Evolutionary conservation across 92 coral and sea anemone species (phyloP).

Genomic region (Chrysogorgia sp.): DNA sequence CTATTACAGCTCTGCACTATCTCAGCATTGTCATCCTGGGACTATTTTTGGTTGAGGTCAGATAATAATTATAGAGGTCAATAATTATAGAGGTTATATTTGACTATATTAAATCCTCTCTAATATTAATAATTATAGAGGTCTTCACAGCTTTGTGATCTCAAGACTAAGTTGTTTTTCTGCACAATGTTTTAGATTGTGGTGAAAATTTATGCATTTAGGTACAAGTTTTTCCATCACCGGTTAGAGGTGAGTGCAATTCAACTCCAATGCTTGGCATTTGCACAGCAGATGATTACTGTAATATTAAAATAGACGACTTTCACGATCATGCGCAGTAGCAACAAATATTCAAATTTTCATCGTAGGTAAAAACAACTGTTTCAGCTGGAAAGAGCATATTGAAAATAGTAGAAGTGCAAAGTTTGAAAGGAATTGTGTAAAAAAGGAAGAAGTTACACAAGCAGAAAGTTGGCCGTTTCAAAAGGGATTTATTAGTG

Average conservation of each 20-base stretch:
- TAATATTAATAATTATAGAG: not conserved
- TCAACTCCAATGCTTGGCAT: not conserved
- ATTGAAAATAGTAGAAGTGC: no score
- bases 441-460: no score
- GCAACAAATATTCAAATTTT: no score
- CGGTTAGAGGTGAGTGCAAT: conserved; percentile 79
- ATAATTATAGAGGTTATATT: not conserved
- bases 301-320: no score
- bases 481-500: no score
- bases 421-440: no score
- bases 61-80: not conserved
- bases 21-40: conserved; percentile 81
- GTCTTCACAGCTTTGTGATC: not conserved
- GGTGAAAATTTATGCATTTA: conserved; percentile 89
- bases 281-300: no score
- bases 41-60: conserved; percentile 89
- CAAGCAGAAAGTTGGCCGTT: no score
- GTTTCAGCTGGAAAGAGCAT: no score
- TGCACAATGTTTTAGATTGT: conserved; percentile 57
- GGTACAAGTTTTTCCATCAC: conserved; percentile 83
- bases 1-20: conserved; percentile 78
- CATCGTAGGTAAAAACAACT: no score
- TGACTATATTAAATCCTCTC: not conserved
- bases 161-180: not conserved
- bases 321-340: no score